Evolutionary conservation across 23 tunicate genomes (phyloP).

Genomic region (Clavelina lepadiformis): DNA sequence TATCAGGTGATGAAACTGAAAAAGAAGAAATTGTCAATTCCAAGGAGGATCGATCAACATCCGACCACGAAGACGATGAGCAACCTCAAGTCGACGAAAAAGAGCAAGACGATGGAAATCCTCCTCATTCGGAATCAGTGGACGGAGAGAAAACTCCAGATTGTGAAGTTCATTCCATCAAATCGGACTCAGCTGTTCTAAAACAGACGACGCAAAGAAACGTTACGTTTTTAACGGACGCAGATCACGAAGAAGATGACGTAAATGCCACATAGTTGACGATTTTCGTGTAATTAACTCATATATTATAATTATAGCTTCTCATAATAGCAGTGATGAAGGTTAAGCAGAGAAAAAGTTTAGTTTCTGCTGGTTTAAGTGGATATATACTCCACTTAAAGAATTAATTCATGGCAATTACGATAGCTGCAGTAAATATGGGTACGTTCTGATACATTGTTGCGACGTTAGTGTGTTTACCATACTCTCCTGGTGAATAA

Average conservation of each 20-base stretch:
- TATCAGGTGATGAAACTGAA: conserved; percentile 35
- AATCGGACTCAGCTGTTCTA: conserved; percentile 56
- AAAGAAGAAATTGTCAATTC: conserved; percentile 9
- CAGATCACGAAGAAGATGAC: background rate
- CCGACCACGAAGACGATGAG: conserved; percentile 59
- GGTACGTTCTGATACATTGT: too few relatives aligned
- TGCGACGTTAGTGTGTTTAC: too few relatives aligned
- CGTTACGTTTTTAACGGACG: conserved; percentile 66
- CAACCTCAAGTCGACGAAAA: background rate
- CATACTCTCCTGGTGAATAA: too few relatives aligned
- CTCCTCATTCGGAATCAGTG: background rate
- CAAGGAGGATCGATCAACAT: conserved; percentile 75
- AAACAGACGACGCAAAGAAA: conserved; percentile 12
- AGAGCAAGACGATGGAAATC: background rate
- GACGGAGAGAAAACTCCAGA: conserved; percentile 16
- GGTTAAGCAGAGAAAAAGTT: background rate
- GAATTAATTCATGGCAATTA: too few relatives aligned
- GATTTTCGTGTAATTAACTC: too few relatives aligned
- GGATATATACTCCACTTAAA: too few relatives aligned
- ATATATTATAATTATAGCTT: too few relatives aligned
- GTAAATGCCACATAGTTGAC: background rate
- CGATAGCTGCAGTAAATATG: too few relatives aligned
- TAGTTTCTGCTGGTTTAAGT: background rate
- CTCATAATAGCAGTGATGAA: background rate
- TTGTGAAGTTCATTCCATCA: conserved; percentile 45